Evolutionary conservation across 1,140 invertebrate species (phyloP), one percentile per base, ranked within the genome.

Genomic region (Drosophila malerkotliana): DNA sequence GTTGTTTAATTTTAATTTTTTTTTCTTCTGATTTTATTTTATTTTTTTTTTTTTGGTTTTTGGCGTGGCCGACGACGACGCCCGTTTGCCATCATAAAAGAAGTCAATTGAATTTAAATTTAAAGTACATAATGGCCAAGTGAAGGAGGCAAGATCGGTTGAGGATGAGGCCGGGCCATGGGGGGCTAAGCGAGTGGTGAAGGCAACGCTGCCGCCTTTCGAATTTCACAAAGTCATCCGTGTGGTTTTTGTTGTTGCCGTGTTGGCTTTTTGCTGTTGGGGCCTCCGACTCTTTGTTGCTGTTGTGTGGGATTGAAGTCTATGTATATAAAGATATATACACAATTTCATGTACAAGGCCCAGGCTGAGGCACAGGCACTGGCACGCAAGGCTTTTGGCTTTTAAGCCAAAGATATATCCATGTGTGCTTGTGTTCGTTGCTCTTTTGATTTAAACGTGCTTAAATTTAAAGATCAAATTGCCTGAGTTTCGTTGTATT

Each of bases 41-140:
- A 15, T 44, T 44, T 30, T 61, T 77, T 62, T 77, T 68, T 59
- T 74, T 2, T 21, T n/a, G n/a, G 18, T 21, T 21, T 21, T 79
- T 83, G 79, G 79, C 84, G 83, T 88, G 76, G 83, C 60, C 83
- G 83, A 77, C 72, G 83, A 77, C 76, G 83, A 77, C 76, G 83
- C 79, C 82, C 84, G 83, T 88, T 75, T 88, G 83, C 76, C 83
- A 88, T 88, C 83, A 88, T 88, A 88, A 88, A 88, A 83, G 79
- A 88, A 88, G 83, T 88, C 83, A 88, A 88, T 88, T 88, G 83
- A 88, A 88, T 88, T 88, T 88, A 88, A 88, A 88, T 88, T 88
- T 88, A 88, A 88, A 88, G 83, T 88, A 88, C 83, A 88, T 88
- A 88, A 88, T 88, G 79, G 77, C 83, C 76, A 88, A 75, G 54